phyloP scores from a whole-genome alignment of 2,888 invertebrate genomes.

The Volucella inflata region DNA sequence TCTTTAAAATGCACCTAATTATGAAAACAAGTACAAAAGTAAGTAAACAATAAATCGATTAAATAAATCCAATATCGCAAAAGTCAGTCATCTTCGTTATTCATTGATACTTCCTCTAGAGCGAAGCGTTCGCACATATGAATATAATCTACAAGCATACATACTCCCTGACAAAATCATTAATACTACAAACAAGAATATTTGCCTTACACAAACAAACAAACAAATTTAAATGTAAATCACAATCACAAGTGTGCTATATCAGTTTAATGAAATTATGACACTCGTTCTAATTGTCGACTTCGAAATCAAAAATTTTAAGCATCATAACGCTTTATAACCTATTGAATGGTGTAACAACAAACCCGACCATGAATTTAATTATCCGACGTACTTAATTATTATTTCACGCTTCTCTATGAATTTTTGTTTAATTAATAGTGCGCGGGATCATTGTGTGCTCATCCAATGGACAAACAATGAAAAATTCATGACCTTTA shows the following conservation, averaged over 20 bases:
- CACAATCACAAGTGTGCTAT: conserved; percentile 22
- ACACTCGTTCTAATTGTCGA: conserved; percentile 33
- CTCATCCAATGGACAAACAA: conserved; percentile 35
- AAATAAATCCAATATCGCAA: too few species aligned
- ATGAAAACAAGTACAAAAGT: too few species aligned
- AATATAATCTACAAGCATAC: too few species aligned
- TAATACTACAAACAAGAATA: too few species aligned
- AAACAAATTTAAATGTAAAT: conserved; percentile 1
- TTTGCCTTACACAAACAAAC: conserved; percentile 19
- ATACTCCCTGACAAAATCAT: too few species aligned
- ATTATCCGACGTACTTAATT: conserved; percentile 37
- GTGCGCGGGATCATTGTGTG: conserved; percentile 25
- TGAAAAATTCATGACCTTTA: conserved; percentile 48
- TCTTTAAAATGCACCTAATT: too few species aligned
- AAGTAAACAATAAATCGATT: too few species aligned
- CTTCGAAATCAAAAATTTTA: conserved; percentile 31
- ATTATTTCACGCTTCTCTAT: conserved; percentile 18
- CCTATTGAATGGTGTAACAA: conserved; percentile 19
- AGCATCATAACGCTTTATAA: conserved; percentile 23
- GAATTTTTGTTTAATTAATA: conserved; percentile 6
- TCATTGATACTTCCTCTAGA: too few species aligned
- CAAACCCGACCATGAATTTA: conserved; percentile 42
- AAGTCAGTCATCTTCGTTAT: too few species aligned
- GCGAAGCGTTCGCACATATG: too few species aligned
- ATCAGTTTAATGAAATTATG: conserved; percentile 18